Conservation (phyloP, 2,888 invertebrate species). For the Rhamnusium bicolor region DNA sequence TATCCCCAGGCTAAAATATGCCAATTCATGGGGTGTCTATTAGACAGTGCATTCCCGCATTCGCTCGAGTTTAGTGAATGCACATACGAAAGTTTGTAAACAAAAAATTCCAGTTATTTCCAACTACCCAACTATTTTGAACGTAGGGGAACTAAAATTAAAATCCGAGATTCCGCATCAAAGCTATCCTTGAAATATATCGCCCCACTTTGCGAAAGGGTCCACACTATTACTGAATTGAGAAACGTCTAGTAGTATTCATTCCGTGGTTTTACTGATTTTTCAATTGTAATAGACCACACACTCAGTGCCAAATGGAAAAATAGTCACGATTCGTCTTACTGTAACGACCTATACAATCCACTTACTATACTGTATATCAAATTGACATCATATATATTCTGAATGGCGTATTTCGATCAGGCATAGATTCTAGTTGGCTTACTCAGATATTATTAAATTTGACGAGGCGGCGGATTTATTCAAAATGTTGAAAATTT, state of each 20-base stretch:
- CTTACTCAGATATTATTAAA: no score
- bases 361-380: background rate
- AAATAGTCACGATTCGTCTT: slow-evolving; percentile 43
- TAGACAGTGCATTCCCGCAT: slow-evolving; percentile 21
- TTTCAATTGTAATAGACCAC: slow-evolving; percentile 38
- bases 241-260: slow-evolving; percentile 36
- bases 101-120: background rate
- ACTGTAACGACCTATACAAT: slow-evolving; percentile 1
- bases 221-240: no score
- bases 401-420: no score
- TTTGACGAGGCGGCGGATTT: no score
- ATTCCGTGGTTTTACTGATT: slow-evolving; percentile 42
- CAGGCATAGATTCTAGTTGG: no score
- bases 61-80: background rate
- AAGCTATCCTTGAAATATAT: background rate
- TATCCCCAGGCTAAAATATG: slow-evolving; percentile 30
- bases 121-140: slow-evolving; percentile 14
- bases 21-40: slow-evolving; percentile 37
- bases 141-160: background rate
- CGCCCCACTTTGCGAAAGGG: no score
- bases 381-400: no score
- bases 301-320: slow-evolving; percentile 30
- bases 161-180: background rate
- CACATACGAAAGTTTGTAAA: background rate
- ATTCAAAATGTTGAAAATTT: no score